Conservation (phyloP, 2,888 invertebrate genomes). For the Mythimna albipuncta region DNA sequence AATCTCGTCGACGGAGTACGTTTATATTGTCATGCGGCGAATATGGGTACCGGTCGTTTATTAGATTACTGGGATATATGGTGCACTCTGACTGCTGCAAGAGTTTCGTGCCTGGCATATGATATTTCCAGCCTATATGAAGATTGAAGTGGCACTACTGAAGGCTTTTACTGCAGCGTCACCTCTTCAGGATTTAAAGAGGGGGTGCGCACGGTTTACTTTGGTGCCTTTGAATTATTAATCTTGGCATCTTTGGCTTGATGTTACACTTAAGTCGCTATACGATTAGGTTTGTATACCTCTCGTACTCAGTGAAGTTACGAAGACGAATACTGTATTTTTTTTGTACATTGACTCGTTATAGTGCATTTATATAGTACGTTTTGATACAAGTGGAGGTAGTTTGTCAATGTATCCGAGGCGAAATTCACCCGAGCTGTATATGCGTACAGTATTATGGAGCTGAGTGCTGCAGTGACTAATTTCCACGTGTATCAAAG, state of each 20-base stretch:
- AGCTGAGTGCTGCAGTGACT: too few species aligned
- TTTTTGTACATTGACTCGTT: not conserved
- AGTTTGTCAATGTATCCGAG: too few species aligned
- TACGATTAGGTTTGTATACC: slow-evolving; percentile 7
- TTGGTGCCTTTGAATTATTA: slow-evolving; percentile 52
- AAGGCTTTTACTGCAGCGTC: slow-evolving; percentile 35
- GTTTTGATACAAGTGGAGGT: too few species aligned
- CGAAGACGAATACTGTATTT: not conserved
- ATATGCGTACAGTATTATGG: too few species aligned
- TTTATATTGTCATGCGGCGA: slow-evolving; percentile 77
- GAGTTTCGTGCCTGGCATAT: slow-evolving; percentile 44
- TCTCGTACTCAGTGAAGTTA: not conserved
- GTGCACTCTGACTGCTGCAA: slow-evolving; percentile 58
- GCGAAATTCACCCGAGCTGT: too few species aligned
- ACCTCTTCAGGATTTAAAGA: slow-evolving; percentile 37
- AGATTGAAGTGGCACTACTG: slow-evolving; percentile 37
- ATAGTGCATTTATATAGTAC: too few species aligned
- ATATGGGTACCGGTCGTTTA: slow-evolving; percentile 70
- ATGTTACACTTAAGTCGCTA: slow-evolving; percentile 37
- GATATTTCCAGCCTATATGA: slow-evolving; percentile 25
- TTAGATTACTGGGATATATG: slow-evolving; percentile 65
- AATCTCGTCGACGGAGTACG: slow-evolving; percentile 78
- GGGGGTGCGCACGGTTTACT: slow-evolving; percentile 34
- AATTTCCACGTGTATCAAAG: too few species aligned
- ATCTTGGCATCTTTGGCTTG: slow-evolving; percentile 38